Evolutionary conservation across 2,797 vertebrate species (phyloP).

Genomic region (Spinibarbus caldwelli): DNA sequence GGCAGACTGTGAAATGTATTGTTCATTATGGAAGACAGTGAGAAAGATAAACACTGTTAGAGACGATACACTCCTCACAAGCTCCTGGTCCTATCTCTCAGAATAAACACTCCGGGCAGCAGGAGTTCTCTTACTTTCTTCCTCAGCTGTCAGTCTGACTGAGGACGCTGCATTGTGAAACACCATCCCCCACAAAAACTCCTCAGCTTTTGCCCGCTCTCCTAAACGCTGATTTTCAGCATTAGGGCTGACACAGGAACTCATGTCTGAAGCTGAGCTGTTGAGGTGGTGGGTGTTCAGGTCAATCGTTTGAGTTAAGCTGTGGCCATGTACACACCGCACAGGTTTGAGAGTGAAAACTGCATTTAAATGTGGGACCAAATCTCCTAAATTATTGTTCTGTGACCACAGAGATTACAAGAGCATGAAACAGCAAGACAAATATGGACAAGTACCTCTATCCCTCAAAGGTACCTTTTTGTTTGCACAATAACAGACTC

Average conservation of each 20-base stretch:
- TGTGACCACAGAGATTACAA: neutral
- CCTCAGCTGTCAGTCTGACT: slow-evolving; percentile 73
- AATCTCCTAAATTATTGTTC: no score
- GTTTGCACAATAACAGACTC: neutral
- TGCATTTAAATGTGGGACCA: neutral
- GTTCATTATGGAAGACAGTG: slow-evolving; percentile 72
- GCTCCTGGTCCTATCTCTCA: slow-evolving; percentile 71
- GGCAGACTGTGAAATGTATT: slow-evolving; percentile 67
- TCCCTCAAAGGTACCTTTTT: neutral
- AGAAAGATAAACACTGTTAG: slow-evolving; percentile 74
- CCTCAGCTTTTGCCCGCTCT: slow-evolving; percentile 60
- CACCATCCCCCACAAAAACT: slow-evolving; percentile 19
- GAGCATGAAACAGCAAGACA: neutral
- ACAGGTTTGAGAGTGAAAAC: neutral
- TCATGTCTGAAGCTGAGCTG: slow-evolving; percentile 55
- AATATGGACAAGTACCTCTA: neutral
- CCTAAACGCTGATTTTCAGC: slow-evolving; percentile 67
- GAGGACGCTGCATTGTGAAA: slow-evolving; percentile 14
- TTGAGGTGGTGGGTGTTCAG: slow-evolving; percentile 45
- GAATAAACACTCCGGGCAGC: slow-evolving; percentile 77
- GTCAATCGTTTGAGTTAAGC: slow-evolving; percentile 47
- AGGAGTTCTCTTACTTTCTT: slow-evolving; percentile 71
- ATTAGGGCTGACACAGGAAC: slow-evolving; percentile 67
- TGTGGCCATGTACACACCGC: neutral
- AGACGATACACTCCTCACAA: slow-evolving; percentile 68